Percentiles rank a stretch among this genome's conserved stretches.
Conservation (phyloP, 2,888 invertebrate species). For the Tinea trinotella region DNA sequence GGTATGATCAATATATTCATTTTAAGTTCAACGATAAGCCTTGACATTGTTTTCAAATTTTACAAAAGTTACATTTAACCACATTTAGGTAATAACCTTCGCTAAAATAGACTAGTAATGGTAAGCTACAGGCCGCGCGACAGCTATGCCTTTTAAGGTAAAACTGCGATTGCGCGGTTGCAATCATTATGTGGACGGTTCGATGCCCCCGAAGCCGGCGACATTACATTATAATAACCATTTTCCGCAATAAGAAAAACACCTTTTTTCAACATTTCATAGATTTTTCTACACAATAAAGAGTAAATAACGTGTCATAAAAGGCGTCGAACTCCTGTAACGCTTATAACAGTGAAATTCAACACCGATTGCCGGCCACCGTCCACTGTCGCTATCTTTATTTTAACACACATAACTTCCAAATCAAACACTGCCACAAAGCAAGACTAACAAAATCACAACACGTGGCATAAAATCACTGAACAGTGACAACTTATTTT, state of each 20-base stretch:
- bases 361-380: slow-evolving; percentile 43
- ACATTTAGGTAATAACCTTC: slow-evolving; percentile 17
- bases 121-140: slow-evolving; percentile 28
- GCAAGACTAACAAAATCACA: slow-evolving; percentile 39
- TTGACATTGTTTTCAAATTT: slow-evolving; percentile 41
- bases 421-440: slow-evolving; percentile 7
- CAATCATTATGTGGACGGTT: slow-evolving; percentile 42
- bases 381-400: background rate
- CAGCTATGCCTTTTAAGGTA: slow-evolving; percentile 65
- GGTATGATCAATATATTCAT: too few relatives aligned
- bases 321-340: slow-evolving; percentile 58
- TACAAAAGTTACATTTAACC: background rate
- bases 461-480: slow-evolving; percentile 70
- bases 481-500: slow-evolving; percentile 51
- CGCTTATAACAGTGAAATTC: slow-evolving; percentile 65
- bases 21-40: slow-evolving; percentile 33
- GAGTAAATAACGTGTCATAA: slow-evolving; percentile 41
- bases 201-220: slow-evolving; percentile 45
- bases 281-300: background rate
- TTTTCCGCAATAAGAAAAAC: background rate
- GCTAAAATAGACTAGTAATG: slow-evolving; percentile 35
- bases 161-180: slow-evolving; percentile 66
- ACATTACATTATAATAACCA: slow-evolving; percentile 4
- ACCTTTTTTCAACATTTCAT: background rate
- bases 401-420: background rate